Evolutionary conservation across 2,888 invertebrate species (phyloP).

Genomic region (Drosophila borealis): DNA sequence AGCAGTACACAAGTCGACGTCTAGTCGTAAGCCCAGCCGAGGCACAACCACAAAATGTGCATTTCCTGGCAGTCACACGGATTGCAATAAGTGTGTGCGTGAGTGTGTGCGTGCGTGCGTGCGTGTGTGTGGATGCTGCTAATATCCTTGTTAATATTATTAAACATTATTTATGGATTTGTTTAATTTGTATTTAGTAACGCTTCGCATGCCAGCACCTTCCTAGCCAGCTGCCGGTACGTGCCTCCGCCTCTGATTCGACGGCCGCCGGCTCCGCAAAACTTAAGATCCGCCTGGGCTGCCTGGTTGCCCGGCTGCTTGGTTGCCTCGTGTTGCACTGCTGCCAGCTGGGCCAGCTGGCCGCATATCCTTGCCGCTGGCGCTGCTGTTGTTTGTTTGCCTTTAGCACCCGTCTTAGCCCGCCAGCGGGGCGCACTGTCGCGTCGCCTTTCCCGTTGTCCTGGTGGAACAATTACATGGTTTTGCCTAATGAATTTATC

Average conservation of each 20-base stretch:
- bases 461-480: conserved; percentile 84
- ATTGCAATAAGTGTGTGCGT: conserved; percentile 61
- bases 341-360: conserved; percentile 46
- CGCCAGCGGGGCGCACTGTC: conserved; percentile 51
- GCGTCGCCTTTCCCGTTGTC: conserved; percentile 64
- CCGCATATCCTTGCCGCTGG: conserved; percentile 47
- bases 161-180: conserved; percentile 85
- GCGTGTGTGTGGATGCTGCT: conserved; percentile 64
- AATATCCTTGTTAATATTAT: conserved; percentile 84
- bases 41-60: conserved; percentile 47
- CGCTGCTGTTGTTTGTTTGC: conserved; percentile 26
- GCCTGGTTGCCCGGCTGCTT: conserved; percentile 53
- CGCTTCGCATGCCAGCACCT: conserved; percentile 56
- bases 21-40: conserved; percentile 35
- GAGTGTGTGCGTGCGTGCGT: conserved; percentile 17
- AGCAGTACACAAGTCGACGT: conserved; percentile 14
- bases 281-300: conserved; percentile 71
- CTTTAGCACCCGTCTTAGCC: conserved; percentile 24
- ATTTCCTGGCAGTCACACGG: conserved; percentile 49
- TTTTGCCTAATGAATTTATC: conserved; percentile 85
- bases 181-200: conserved; percentile 85
- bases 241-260: conserved; percentile 39
- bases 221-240: conserved; percentile 29
- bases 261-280: conserved; percentile 39
- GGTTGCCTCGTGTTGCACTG: conserved; percentile 38